Evolutionary conservation across 2,888 invertebrate species (phyloP).

Genomic region (Thecocarcelia acutangulata): DNA sequence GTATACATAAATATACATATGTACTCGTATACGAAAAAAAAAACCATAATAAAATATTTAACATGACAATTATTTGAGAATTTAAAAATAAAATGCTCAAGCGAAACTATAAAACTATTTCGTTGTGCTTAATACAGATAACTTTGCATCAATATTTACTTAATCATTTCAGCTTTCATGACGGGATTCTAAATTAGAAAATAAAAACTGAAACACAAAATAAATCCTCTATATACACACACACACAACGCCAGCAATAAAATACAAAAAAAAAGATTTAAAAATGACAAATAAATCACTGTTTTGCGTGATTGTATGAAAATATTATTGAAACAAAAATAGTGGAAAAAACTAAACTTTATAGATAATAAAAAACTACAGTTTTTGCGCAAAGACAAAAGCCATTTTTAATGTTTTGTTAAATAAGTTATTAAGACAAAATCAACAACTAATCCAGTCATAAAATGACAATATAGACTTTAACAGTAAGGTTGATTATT

Average conservation of each 20-base stretch:
- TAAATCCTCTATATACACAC: slow-evolving; percentile 13
- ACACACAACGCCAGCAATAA: neutral
- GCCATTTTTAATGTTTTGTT: neutral
- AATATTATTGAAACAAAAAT: slow-evolving; percentile 44
- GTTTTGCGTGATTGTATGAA: slow-evolving; percentile 54
- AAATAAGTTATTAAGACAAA: slow-evolving; percentile 15
- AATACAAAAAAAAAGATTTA: neutral
- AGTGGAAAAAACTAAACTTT: neutral
- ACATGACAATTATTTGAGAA: slow-evolving; percentile 23
- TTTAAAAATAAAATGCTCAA: slow-evolving; percentile 39
- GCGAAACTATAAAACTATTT: neutral
- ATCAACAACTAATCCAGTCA: slow-evolving; percentile 6
- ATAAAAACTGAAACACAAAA: neutral
- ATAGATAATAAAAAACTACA: slow-evolving; percentile 7
- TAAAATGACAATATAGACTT: slow-evolving; percentile 22
- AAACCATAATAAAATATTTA: slow-evolving; percentile 13
- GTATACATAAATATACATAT: too few species aligned
- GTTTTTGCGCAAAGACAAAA: slow-evolving; percentile 30
- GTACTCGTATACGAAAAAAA: neutral
- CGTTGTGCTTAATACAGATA: slow-evolving; percentile 12
- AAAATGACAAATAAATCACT: slow-evolving; percentile 52
- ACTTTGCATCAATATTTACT: slow-evolving; percentile 53
- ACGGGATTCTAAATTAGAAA: neutral
- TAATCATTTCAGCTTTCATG: slow-evolving; percentile 40
- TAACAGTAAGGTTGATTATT: neutral